These are phyloP conservation scores for Isoperla grammatica DNA, from an alignment of 2,888 invertebrate species.

Conservation along the genomic window DNA sequence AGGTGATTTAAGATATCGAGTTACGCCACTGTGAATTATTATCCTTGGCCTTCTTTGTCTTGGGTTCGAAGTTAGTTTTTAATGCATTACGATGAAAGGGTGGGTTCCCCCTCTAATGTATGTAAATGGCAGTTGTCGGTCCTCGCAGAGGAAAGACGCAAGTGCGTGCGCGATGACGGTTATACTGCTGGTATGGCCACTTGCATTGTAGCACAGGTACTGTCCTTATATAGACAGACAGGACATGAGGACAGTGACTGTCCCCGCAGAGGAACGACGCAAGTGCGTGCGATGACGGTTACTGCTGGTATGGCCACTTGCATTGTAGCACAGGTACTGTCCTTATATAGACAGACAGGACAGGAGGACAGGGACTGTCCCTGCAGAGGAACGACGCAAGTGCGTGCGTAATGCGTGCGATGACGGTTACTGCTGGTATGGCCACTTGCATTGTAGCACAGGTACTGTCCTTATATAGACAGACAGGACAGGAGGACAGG, in stretches of 20 bases:
- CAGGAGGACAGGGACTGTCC: too few relatives aligned
- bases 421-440: constrained; percentile 15
- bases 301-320: constrained; percentile 1
- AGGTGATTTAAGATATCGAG: too few relatives aligned
- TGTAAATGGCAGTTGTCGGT: constrained; percentile 12
- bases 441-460: constrained; percentile 10
- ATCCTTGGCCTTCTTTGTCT: too few relatives aligned
- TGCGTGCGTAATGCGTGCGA: constrained; percentile 1
- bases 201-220: constrained; percentile 13
- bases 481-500: too few relatives aligned
- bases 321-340: constrained; percentile 12
- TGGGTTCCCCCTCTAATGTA: constrained; percentile 3
- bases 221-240: too few relatives aligned
- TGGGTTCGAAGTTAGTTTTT: constrained; percentile 7
- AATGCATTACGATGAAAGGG: constrained; percentile 1
- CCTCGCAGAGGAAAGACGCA: neutral
- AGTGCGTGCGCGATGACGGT: constrained; percentile 12
- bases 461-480: neutral
- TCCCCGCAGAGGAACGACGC: neutral
- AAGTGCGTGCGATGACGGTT: constrained; percentile 16
- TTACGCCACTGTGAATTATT: too few relatives aligned
- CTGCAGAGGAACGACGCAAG: neutral
- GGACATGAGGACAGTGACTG: too few relatives aligned
- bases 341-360: too few relatives aligned
- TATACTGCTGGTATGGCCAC: constrained; percentile 9